Percentiles rank a stretch among this genome's conserved stretches.
These are phyloP conservation scores for Apodemia zela DNA, from an alignment of 2,888 invertebrate species.

Conservation along the genomic window DNA sequence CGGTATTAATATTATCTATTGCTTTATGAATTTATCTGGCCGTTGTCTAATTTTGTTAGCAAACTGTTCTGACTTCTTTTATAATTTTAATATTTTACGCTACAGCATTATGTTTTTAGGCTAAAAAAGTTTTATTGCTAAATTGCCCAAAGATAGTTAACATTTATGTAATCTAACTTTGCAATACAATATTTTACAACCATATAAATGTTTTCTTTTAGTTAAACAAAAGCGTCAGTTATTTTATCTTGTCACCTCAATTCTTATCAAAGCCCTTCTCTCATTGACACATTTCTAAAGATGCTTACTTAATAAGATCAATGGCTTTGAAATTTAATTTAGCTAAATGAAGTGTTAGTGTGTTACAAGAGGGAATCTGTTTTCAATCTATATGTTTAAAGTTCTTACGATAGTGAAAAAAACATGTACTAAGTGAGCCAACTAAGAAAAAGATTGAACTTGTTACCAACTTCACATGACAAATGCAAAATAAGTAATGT, in stretches of 20 bases:
- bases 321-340: not conserved
- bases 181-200: not conserved
- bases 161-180: not conserved
- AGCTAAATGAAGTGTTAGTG: not conserved
- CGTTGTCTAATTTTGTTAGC: not conserved
- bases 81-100: not conserved
- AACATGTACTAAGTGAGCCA: no score
- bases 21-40: not conserved
- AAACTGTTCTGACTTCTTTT: not conserved
- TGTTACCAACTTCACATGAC: no score
- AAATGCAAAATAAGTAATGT: no score
- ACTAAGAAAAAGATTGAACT: no score
- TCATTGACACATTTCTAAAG: not conserved
- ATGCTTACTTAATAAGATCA: not conserved
- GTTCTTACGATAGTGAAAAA: no score
- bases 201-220: not conserved
- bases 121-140: not conserved
- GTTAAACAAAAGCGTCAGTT: conserved; percentile 6
- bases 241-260: conserved; percentile 25
- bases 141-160: not conserved
- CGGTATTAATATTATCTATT: not conserved
- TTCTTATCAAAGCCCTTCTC: conserved; percentile 13
- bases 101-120: not conserved
- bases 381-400: no score
- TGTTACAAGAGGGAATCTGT: not conserved